phyloP scores from a whole-genome alignment of 2,888 invertebrate species.

The Acronicta leporina region DNA sequence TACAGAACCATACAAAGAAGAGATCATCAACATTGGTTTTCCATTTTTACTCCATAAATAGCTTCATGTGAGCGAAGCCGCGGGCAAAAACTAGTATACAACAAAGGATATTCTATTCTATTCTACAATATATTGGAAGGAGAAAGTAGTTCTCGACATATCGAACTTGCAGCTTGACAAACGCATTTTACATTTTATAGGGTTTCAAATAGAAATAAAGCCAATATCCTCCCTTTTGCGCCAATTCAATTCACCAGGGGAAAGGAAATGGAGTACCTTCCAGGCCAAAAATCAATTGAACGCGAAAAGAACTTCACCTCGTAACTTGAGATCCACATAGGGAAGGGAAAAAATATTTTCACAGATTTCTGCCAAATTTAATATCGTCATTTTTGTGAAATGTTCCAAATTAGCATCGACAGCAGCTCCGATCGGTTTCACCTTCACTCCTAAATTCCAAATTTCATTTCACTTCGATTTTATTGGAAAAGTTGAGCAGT shows the following conservation, averaged over 20 bases:
- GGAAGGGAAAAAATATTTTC: slow-evolving; percentile 56
- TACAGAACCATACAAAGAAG: too few relatives aligned
- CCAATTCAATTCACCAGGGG: slow-evolving; percentile 31
- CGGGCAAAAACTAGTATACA: too few relatives aligned
- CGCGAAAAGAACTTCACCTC: slow-evolving; percentile 38
- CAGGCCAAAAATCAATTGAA: slow-evolving; percentile 40
- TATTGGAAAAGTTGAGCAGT: slow-evolving; percentile 86
- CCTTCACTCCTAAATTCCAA: slow-evolving; percentile 79
- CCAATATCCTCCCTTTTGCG: slow-evolving; percentile 18
- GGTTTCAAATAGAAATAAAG: slow-evolving; percentile 11
- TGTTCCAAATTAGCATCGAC: slow-evolving; percentile 72
- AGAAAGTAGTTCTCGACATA: too few relatives aligned
- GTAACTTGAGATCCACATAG: slow-evolving; percentile 45
- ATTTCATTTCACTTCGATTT: slow-evolving; percentile 85
- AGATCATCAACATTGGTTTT: too few relatives aligned
- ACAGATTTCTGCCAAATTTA: slow-evolving; percentile 66
- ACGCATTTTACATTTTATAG: too few relatives aligned
- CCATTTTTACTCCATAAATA: too few relatives aligned
- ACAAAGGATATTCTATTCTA: too few relatives aligned
- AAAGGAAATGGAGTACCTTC: slow-evolving; percentile 17
- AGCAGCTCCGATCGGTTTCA: slow-evolving; percentile 74
- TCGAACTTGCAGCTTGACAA: too few relatives aligned
- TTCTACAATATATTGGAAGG: too few relatives aligned
- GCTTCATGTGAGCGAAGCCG: too few relatives aligned
- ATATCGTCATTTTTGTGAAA: slow-evolving; percentile 66